Conservation (phyloP, 2,113 vertebrate genomes). For the Coracopsis vasa region DNA sequence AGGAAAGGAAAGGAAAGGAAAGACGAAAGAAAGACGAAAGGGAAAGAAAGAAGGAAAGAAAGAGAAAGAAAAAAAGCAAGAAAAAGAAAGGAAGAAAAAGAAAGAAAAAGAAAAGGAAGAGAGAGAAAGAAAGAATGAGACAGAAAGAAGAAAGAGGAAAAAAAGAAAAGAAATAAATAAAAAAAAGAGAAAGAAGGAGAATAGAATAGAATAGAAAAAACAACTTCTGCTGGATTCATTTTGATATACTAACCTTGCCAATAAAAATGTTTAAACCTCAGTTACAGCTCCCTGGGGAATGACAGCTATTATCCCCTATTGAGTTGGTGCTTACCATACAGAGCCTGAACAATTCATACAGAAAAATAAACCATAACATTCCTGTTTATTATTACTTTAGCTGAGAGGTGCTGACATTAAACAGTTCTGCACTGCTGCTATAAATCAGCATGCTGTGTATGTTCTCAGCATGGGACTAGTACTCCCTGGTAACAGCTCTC, state of each 20-base stretch:
- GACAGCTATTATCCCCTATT: slow-evolving; percentile 77
- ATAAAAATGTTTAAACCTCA: slow-evolving; percentile 68
- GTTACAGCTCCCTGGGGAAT: slow-evolving; percentile 72
- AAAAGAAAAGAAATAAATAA: no score
- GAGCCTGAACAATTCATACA: slow-evolving; percentile 81
- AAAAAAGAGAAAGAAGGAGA: background rate
- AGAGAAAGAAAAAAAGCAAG: no score
- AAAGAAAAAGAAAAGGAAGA: no score
- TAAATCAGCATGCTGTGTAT: slow-evolving; percentile 82
- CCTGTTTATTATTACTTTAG: slow-evolving; percentile 84
- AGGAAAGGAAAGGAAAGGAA: no score
- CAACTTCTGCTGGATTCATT: slow-evolving; percentile 58
- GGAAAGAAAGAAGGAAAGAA: no score
- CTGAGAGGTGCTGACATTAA: slow-evolving; percentile 85
- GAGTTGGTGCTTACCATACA: slow-evolving; percentile 78
- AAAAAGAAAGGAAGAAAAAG: no score
- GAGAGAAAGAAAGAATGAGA: no score
- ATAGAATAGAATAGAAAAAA: background rate
- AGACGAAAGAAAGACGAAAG: no score
- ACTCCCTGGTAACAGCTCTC: slow-evolving; percentile 81
- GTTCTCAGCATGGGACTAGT: slow-evolving; percentile 76
- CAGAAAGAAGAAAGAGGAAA: no score
- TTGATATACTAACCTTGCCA: slow-evolving; percentile 63
- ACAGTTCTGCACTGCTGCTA: slow-evolving; percentile 81
- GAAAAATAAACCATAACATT: slow-evolving; percentile 83